Conservation (phyloP, 2,113 vertebrate species). For the Tetrax tetrax region DNA sequence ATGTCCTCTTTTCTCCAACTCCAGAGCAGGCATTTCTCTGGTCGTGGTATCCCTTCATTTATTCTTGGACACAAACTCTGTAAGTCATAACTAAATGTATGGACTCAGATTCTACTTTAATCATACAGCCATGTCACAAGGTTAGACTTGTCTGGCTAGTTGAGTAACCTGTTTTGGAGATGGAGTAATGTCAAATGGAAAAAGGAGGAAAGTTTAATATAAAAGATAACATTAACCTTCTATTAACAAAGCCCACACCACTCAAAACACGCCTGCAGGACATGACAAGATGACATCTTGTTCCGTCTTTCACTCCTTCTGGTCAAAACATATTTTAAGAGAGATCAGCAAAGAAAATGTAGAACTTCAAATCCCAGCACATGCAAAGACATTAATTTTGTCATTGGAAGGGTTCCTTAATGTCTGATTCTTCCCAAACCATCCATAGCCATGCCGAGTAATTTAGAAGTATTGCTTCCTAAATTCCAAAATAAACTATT, state of each 20-base stretch:
- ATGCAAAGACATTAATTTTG: background rate
- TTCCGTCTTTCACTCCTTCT: background rate
- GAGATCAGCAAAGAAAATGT: background rate
- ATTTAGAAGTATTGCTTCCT: background rate
- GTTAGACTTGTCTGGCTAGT: background rate
- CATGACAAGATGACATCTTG: background rate
- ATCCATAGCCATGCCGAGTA: background rate
- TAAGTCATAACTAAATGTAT: background rate
- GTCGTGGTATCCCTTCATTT: background rate
- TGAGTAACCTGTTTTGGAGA: background rate
- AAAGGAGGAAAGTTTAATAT: background rate
- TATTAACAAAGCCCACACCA: background rate
- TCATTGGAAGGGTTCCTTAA: background rate
- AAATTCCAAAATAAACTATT: background rate
- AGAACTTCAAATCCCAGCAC: background rate
- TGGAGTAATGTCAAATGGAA: background rate
- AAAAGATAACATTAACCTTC: background rate
- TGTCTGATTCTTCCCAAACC: background rate
- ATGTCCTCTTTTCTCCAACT: background rate
- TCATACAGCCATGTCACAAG: background rate
- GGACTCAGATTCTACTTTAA: background rate
- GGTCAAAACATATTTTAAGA: background rate
- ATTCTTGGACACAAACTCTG: background rate
- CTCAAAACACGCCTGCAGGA: background rate
- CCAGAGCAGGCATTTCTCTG: background rate